Evolutionary conservation across 2,888 invertebrate species (phyloP).

Genomic region (Microplitis manilae): DNA sequence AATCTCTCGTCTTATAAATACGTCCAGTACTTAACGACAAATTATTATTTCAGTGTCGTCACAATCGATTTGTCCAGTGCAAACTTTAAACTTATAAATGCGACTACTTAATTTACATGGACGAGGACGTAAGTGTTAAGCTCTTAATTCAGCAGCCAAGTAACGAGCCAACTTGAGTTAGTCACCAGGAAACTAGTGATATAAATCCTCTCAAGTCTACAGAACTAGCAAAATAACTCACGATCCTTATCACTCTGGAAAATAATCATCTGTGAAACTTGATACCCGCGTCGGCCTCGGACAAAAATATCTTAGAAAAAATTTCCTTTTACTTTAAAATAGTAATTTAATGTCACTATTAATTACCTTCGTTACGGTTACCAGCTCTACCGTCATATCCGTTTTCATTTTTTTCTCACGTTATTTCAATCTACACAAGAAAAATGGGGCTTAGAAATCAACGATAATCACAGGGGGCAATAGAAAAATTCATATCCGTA

Average conservation of each 20-base stretch:
- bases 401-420: neutral
- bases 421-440: no score
- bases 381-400: neutral
- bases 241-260: constrained; percentile 30
- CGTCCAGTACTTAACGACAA: no score
- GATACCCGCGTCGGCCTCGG: constrained; percentile 31
- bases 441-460: no score
- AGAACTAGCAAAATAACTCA: constrained; percentile 28
- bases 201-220: constrained; percentile 17
- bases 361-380: constrained; percentile 49
- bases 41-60: no score
- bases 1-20: no score
- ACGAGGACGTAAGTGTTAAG: neutral
- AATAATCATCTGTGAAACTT: constrained; percentile 37
- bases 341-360: constrained; percentile 50
- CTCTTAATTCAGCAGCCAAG: constrained; percentile 12
- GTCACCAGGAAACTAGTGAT: constrained; percentile 14
- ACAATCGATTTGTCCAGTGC: no score
- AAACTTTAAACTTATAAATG: no score
- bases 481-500: no score
- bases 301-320: constrained; percentile 2
- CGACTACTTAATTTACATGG: neutral
- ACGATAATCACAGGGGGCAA: no score
- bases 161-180: neutral
- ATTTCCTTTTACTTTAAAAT: constrained; percentile 42